Evolutionary conservation across 2,797 vertebrate genomes (phyloP), one percentile per base, ranked within the genome.

Genomic region (Phaenicophaeus curvirostris): DNA sequence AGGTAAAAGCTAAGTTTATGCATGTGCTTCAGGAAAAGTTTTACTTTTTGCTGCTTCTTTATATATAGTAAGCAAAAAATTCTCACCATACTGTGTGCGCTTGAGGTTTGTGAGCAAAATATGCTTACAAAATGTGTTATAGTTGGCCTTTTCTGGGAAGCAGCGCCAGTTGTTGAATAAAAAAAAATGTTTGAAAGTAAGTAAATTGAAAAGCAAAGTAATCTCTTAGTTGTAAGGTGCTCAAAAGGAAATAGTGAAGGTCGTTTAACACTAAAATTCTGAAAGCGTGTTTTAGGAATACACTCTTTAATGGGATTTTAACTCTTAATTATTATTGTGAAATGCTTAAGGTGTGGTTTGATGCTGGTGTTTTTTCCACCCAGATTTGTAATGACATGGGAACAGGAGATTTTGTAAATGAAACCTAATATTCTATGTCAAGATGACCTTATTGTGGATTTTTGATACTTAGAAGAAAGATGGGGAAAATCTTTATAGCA

Each of bases 1-100:
- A 97, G 98, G 99, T 99, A 96, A 96, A 92, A 69, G 30, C 27
- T 28, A 8, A 76, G 15, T 62, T 90, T 23, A 90, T 31, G 30
- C 5, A 37, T 10, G 15, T 17, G 5, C 1, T 25, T 14, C 11
- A 4, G n/a, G 39, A 19, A 67, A 24, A 48, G 0, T 4, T 17
- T 19, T 54, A 3, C 1, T 25, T 67, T 62, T 23, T 9, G 12
- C 27, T 31, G 0, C 15, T 0, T 20, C 15, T 2, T 59, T 41
- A 3, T 41, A 21, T 50, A 8, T 33, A 25, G 15, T 42, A 5
- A 42, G n/a, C 50, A 44, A 31, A 4, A 3, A 33, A n/a, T n/a
- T n/a, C 39, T 20, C 18, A 39, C 18, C 6, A 1, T 6, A 3
- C 1, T 18, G n/a, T n/a, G 11, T 16, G 16, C 6, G 57, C 2